Base-by-base conservation (phyloP, 2,888 invertebrate species). In the Tachystola acroxantha region DNA sequence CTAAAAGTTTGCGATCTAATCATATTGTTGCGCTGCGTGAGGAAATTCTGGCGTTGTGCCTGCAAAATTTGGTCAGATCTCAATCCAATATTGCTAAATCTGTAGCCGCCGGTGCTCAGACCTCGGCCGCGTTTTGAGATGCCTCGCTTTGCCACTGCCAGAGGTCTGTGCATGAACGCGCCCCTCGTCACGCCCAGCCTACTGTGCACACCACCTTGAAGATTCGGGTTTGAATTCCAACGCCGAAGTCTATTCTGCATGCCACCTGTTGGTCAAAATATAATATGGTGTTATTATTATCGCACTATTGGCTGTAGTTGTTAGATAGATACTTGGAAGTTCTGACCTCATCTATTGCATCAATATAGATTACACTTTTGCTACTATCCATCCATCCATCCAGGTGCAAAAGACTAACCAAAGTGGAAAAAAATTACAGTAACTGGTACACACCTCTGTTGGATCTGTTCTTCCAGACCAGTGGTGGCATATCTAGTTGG, bases 1-100 rank as follows among this genome's bases (percentile, higher is more conserved):
- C 80, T 87, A 37, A 87, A 88, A 25, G 86, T 87, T 53, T 84
- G 86, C 4, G 86, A 76, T 50, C 56, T 73, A 34, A 88, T 86
- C 1, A 77, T 50, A 45, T 75, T 73, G 36, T 76, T 77, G 7
- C 71, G 63, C 7, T 72, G 63, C 7, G 53, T 44, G 7, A 65
- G 45, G 44, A 69, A 46, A 43, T 77, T 69, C 43, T 76, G 69
- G 26, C 67, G 62, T 45, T 73, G 76, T 37, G 84, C 73, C 45
- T 72, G 69, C 3, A 86, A 48, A 31, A 88, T 88, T 53, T 79
- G 79, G 51, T 88, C 88, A 37, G 88, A 88, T 58, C 88, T 66
- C 32, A 88, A 57, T 19, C 88, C 88, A 2, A 85, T 66, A 45
- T 65, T 62, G 48, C 79, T 84, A 37, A 71, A 84, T 56, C 67